Conservation (phyloP, 2,797 vertebrate species). For the Mormyrops attenuatus region DNA sequence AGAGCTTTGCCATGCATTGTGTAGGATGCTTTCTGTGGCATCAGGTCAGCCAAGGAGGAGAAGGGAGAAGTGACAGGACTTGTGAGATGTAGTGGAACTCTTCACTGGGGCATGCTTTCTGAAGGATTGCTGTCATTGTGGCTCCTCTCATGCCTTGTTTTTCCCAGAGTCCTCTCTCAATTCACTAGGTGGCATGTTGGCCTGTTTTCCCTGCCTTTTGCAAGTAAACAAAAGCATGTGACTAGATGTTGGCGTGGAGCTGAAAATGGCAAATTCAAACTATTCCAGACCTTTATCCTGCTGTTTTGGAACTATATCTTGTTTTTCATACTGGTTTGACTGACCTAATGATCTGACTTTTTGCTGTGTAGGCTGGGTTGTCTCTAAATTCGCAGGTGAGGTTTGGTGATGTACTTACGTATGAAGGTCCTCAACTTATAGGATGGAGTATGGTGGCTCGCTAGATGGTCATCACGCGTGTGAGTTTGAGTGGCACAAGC, state of each 20-base stretch:
- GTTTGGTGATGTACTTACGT: background rate
- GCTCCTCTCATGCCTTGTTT: background rate
- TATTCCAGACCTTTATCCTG: background rate
- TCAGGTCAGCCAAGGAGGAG: background rate
- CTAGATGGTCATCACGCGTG: slow-evolving; percentile 29
- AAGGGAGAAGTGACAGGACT: background rate
- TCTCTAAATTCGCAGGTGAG: background rate
- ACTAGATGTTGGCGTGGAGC: background rate
- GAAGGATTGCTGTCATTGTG: background rate
- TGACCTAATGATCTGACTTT: background rate
- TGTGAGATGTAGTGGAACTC: background rate
- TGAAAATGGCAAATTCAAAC: background rate
- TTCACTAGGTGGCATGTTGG: background rate
- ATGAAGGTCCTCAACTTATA: background rate
- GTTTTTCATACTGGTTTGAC: background rate
- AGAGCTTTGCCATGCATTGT: background rate
- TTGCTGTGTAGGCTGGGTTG: background rate
- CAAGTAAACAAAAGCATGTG: background rate
- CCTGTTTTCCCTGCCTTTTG: background rate
- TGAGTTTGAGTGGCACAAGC: slow-evolving; percentile 28
- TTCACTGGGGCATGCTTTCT: background rate
- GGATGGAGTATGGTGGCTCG: slow-evolving; percentile 10
- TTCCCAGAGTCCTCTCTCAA: background rate
- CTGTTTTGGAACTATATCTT: background rate
- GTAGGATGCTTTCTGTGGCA: background rate